Evolutionary conservation across 2,113 vertebrate species (phyloP).

Genomic region (Corvus moneduloides): DNA sequence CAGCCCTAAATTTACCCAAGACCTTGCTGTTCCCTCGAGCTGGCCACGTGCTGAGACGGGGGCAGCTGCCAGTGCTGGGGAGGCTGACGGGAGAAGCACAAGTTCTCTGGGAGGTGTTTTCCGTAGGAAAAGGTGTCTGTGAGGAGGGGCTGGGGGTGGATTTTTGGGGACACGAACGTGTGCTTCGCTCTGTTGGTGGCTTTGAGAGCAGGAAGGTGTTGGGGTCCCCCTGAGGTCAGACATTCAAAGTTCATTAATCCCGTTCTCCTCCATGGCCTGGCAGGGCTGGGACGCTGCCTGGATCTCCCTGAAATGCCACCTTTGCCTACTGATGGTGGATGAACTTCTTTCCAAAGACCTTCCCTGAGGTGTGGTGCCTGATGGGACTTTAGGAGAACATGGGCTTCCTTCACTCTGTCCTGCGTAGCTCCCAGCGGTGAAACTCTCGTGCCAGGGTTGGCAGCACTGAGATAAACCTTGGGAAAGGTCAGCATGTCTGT

Average conservation of each 20-base stretch:
- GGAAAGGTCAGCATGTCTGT: neutral
- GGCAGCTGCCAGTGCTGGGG: neutral
- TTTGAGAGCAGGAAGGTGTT: neutral
- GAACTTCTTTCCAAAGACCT: neutral
- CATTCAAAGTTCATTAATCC: neutral
- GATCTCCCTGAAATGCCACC: neutral
- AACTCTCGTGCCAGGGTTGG: rapidly evolving
- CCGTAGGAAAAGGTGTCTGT: neutral
- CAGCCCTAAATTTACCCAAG: slow-evolving; percentile 1
- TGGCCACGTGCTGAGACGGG: rapidly evolving
- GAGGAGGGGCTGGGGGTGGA: neutral
- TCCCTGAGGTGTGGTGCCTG: neutral
- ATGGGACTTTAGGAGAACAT: rapidly evolving
- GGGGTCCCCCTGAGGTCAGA: neutral
- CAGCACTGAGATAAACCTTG: neutral
- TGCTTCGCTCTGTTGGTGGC: neutral
- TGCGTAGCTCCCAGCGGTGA: rapidly evolving
- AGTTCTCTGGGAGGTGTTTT: neutral
- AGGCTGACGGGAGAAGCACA: neutral
- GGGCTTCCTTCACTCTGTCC: rapidly evolving
- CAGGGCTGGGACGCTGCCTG: neutral
- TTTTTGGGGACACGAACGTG: rapidly evolving
- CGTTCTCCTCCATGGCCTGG: rapidly evolving
- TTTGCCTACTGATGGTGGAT: neutral
- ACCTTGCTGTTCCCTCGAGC: neutral